phyloP scores from a whole-genome alignment of 2,888 invertebrate species.

The Liopterus haemorrhoidalis region DNA sequence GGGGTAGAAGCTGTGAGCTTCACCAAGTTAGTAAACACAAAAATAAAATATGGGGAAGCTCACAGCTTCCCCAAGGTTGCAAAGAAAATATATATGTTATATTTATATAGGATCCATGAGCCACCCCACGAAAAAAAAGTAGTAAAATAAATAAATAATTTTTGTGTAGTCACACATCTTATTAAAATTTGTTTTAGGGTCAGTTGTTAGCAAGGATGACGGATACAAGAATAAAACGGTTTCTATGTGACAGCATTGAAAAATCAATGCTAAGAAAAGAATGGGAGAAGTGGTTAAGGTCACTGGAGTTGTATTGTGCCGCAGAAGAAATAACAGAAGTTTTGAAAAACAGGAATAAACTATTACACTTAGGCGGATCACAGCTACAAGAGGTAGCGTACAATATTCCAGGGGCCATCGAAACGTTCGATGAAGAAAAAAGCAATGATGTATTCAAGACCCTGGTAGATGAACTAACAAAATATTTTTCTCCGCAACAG shows the following conservation, averaged over 20 bases:
- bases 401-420: constrained; percentile 12
- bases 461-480: constrained; percentile 5
- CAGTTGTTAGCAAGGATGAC: too few relatives aligned
- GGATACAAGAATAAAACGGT: constrained; percentile 24
- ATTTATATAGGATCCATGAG: too few relatives aligned
- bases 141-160: too few relatives aligned
- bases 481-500: constrained; percentile 28
- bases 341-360: constrained; percentile 31
- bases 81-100: too few relatives aligned
- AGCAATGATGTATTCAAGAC: constrained; percentile 10
- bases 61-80: too few relatives aligned
- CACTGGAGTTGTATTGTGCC: constrained; percentile 32
- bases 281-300: constrained; percentile 33
- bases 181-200: too few relatives aligned
- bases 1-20: too few relatives aligned
- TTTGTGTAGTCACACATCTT: too few relatives aligned
- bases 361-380: constrained; percentile 34
- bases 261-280: constrained; percentile 29
- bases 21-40: too few relatives aligned
- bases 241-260: constrained; percentile 30
- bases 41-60: too few relatives aligned
- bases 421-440: neutral
- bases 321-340: constrained; percentile 31
- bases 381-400: constrained; percentile 32
- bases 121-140: too few relatives aligned